Conservation (phyloP, 92 coral and sea anemone genomes). For the Chrysogorgia sp. region DNA sequence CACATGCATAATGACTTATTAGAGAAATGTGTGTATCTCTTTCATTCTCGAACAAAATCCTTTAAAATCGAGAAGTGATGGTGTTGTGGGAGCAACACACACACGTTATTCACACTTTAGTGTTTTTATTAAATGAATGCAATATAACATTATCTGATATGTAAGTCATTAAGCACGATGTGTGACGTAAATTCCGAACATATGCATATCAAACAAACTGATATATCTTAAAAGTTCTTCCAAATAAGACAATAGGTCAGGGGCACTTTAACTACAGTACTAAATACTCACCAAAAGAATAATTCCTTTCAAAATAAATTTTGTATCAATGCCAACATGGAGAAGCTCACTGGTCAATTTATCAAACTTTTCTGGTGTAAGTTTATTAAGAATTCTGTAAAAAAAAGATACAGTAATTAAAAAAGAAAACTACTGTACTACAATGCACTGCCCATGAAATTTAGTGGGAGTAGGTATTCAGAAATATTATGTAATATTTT, state of each 20-base stretch:
- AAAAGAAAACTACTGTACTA: not conserved
- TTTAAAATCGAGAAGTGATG: no score
- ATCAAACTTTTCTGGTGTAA: slow-evolving; percentile 98
- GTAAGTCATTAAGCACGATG: not conserved
- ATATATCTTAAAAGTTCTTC: no score
- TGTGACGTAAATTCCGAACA: no score
- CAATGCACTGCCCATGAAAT: not conserved
- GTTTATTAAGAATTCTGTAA: slow-evolving; percentile 90
- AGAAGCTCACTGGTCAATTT: slow-evolving; percentile 83
- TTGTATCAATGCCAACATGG: slow-evolving; percentile 89
- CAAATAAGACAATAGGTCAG: not conserved
- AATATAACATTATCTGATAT: no score
- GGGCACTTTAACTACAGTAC: not conserved
- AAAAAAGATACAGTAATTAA: not conserved
- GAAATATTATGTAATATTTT: not conserved
- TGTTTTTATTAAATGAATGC: no score
- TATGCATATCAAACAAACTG: no score
- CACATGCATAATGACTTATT: no score
- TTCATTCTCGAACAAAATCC: no score
- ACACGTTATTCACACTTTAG: no score
- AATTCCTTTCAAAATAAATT: slow-evolving; percentile 93
- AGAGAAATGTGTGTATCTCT: no score
- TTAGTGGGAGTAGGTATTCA: not conserved
- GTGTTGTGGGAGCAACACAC: no score
- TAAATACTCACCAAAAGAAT: slow-evolving; percentile 80